Evolutionary conservation across 2,888 invertebrate species (phyloP).

Genomic region (Meganola albula): DNA sequence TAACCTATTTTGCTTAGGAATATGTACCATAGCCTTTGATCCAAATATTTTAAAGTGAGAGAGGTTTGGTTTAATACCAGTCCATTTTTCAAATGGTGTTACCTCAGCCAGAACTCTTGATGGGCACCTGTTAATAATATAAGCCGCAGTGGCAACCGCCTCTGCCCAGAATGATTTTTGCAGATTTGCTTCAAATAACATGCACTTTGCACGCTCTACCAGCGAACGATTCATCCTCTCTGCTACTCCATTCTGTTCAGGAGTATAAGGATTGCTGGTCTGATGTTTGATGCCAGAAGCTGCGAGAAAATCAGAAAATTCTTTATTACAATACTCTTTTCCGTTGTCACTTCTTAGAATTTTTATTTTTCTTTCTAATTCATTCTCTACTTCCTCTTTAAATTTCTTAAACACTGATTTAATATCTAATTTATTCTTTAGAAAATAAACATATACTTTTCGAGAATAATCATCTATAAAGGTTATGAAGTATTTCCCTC

Average conservation of each 20-base stretch:
- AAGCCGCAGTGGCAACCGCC: conserved; percentile 20
- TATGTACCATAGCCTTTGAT: conserved; percentile 11
- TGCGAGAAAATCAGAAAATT: conserved; percentile 16
- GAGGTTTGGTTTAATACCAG: conserved; percentile 10
- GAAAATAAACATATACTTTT: conserved; percentile 16
- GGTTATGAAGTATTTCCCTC: conserved; percentile 18
- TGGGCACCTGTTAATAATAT: conserved; percentile 12
- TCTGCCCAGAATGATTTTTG: conserved; percentile 19
- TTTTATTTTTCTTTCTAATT: conserved; percentile 9
- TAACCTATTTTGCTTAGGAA: conserved; percentile 3
- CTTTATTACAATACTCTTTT: conserved; percentile 14
- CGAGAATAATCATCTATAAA: conserved; percentile 21
- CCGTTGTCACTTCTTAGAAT: conserved; percentile 14
- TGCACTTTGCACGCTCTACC: conserved; percentile 15
- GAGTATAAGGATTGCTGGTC: conserved; percentile 15
- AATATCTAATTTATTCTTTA: conserved; percentile 7
- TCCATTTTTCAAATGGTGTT: conserved; percentile 14
- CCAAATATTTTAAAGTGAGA: conserved; percentile 12
- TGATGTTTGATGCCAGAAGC: conserved; percentile 11
- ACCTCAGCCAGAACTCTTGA: conserved; percentile 4
- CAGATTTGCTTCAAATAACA: background rate
- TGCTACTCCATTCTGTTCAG: conserved; percentile 15
- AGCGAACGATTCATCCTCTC: background rate
- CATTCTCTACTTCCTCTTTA: conserved; percentile 9
- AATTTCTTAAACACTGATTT: conserved; percentile 6